These are phyloP conservation scores for Prosapia bicincta DNA, from an alignment of 2,888 invertebrate genomes.

Conservation along the genomic window DNA sequence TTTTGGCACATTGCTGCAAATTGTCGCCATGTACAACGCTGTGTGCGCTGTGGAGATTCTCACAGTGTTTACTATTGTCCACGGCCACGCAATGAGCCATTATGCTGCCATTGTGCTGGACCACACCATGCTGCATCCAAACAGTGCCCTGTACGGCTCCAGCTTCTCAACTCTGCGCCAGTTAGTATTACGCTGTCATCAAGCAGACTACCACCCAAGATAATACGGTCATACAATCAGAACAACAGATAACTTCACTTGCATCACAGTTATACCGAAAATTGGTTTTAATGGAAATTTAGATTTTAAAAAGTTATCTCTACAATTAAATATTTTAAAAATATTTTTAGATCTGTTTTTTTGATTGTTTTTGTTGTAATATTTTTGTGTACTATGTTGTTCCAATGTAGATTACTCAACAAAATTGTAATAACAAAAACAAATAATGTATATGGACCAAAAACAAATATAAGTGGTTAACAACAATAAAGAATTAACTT, in stretches of 20 bases:
- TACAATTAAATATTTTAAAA: too few relatives aligned
- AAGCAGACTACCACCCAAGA: background rate
- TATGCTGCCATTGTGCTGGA: constrained; percentile 54
- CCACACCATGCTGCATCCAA: constrained; percentile 52
- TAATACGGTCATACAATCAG: background rate
- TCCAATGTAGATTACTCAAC: too few relatives aligned
- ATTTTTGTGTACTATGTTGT: too few relatives aligned
- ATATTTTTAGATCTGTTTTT: too few relatives aligned
- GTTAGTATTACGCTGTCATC: background rate
- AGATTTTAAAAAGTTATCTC: too few relatives aligned
- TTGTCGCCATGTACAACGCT: constrained; percentile 48
- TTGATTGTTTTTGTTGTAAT: too few relatives aligned
- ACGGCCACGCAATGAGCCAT: constrained; percentile 49
- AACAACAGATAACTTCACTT: background rate
- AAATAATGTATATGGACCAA: too few relatives aligned
- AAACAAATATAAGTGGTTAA: too few relatives aligned
- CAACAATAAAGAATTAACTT: too few relatives aligned
- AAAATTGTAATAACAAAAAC: too few relatives aligned
- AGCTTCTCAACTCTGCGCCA: constrained; percentile 32
- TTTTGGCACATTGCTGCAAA: constrained; percentile 55
- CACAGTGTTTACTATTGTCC: constrained; percentile 52
- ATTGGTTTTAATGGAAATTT: too few relatives aligned
- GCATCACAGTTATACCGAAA: too few relatives aligned
- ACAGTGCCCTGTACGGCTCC: constrained; percentile 44
- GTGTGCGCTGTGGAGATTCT: constrained; percentile 53